phyloP scores from a whole-genome alignment of 1,140 invertebrate species.

The Cylas formicarius region DNA sequence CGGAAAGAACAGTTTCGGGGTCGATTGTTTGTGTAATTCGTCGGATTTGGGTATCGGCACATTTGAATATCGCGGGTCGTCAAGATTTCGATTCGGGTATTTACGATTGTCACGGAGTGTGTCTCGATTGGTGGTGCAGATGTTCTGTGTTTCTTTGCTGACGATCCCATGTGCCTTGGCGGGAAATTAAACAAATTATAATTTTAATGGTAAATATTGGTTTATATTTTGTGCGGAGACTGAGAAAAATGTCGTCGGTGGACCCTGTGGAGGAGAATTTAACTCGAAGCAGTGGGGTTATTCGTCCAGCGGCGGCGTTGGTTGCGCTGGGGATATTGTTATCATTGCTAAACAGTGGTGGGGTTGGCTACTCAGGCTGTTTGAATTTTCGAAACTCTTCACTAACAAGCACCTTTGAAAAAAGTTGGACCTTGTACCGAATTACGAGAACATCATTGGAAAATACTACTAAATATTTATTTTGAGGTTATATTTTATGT shows the following conservation, averaged over 20 bases:
- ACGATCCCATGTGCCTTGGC: slow-evolving; percentile 35
- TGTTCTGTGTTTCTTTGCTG: slow-evolving; percentile 35
- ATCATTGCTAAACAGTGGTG: slow-evolving; percentile 31
- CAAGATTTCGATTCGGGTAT: slow-evolving; percentile 37
- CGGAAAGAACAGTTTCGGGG: not conserved
- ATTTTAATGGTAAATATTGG: slow-evolving; percentile 24
- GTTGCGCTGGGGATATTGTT: slow-evolving; percentile 29
- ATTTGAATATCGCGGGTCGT: slow-evolving; percentile 40
- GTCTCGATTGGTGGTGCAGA: slow-evolving; percentile 40
- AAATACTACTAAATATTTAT: not conserved
- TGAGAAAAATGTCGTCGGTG: slow-evolving; percentile 13
- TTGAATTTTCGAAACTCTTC: no score
- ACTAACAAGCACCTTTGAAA: no score
- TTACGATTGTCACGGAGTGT: slow-evolving; percentile 39
- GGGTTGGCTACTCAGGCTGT: no score
- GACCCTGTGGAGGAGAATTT: slow-evolving; percentile 5
- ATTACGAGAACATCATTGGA: not conserved
- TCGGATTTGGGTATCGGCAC: slow-evolving; percentile 16
- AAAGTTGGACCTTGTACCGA: no score
- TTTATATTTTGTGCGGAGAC: slow-evolving; percentile 5
- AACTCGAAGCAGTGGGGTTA: slow-evolving; percentile 24
- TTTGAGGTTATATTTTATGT: not conserved
- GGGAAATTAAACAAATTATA: slow-evolving; percentile 33
- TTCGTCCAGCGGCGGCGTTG: slow-evolving; percentile 25
- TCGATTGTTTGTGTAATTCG: slow-evolving; percentile 8